phyloP scores from a whole-genome alignment of 2,113 vertebrate species.

The Grallaria varia region DNA sequence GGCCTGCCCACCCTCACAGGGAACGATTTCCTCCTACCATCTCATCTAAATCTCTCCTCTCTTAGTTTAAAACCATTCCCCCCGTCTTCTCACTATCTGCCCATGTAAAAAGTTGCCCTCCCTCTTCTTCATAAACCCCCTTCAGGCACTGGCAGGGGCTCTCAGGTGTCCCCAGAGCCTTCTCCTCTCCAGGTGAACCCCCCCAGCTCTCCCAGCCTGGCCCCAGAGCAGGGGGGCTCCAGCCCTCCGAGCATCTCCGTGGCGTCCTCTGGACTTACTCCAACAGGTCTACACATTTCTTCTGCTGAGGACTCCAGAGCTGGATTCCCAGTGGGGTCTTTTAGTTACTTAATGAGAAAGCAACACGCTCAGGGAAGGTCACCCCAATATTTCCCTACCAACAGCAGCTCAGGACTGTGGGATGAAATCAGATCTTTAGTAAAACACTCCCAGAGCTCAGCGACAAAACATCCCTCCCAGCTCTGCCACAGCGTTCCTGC shows the following conservation, averaged over 20 bases:
- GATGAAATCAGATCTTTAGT: not conserved
- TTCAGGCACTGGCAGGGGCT: not conserved
- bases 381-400: not conserved
- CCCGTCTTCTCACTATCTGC: not conserved
- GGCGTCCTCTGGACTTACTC: not conserved
- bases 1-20: fast-evolving
- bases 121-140: not conserved
- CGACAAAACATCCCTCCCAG: fast-evolving
- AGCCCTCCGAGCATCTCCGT: fast-evolving
- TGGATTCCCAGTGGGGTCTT: not conserved
- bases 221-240: not conserved
- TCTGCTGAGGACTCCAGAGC: not conserved
- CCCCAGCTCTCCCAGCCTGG: not conserved
- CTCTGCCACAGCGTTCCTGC: fast-evolving
- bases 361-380: not conserved
- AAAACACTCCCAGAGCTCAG: not conserved
- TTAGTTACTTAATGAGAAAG: not conserved
- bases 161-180: not conserved
- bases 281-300: fast-evolving
- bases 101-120: not conserved
- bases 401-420: not conserved
- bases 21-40: not conserved
- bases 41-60: not conserved
- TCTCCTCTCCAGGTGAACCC: not conserved
- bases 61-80: not conserved